Evolutionary conservation across 2,113 vertebrate genomes (phyloP), one percentile per base, ranked within the genome.

Genomic region (Uria lomvia): DNA sequence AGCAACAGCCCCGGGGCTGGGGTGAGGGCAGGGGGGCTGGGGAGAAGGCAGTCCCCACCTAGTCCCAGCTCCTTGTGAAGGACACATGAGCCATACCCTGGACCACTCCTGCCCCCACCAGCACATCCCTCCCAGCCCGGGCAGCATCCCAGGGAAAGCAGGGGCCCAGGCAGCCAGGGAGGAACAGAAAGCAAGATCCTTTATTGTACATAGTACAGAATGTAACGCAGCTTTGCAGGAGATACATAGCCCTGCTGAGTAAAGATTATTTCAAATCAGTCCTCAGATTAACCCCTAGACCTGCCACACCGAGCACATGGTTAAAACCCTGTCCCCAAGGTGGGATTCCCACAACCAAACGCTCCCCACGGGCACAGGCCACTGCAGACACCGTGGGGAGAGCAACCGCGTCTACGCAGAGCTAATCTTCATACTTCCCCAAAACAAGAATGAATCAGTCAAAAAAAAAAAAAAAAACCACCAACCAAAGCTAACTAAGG

Each of bases 181-280:
- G 79, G 97, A 98, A 98, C 96, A 96, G 97, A 98, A 98, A 98
- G 98, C 98, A 98, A 98, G 97, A 96, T 97, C 97, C 98, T 99
- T 99, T 99, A 99, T 99, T 99, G 99, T 99, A 99, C 99, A 99
- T 98, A 99, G 98, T 99, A 99, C 98, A 99, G 99, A 99, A 99
- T 97, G 98, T 98, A 99, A 99, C 92, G 98, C 98, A 99, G 98
- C 98, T 98, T 98, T 98, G 98, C 99, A 98, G 98, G 98, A 98
- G 98, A 98, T 98, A 98, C 97, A 99, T 90, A 95, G 97, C 97
- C 98, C 98, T 98, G 98, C 98, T 91, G 55, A 97, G 96, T 97
- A 95, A 81, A 95, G 97, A 91, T 80, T 77, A 96, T 94, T 96
- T 97, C 95, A 97, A 94, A 97, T 92, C 97, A 97, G 95, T 95